phyloP scores from a whole-genome alignment of 2,797 vertebrate genomes.

The Apogon hyalosoma region DNA sequence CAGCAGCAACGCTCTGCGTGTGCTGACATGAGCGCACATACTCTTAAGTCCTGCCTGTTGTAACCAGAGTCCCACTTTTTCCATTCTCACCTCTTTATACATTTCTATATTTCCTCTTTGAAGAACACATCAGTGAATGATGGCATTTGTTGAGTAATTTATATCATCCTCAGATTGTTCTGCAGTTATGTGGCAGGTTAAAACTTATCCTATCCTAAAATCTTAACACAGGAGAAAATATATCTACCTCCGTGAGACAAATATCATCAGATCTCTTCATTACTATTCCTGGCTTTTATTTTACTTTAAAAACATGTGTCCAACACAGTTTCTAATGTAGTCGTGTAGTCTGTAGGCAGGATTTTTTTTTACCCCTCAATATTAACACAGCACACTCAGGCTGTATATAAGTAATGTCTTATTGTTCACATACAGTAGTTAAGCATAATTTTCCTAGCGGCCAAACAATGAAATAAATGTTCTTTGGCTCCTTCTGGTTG shows the following conservation, averaged over 20 bases:
- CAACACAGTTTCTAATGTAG: neutral
- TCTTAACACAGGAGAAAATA: slow-evolving; percentile 4
- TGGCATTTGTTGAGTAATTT: slow-evolving; percentile 17
- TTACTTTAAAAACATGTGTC: neutral
- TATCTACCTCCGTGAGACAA: neutral
- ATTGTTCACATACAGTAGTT: neutral
- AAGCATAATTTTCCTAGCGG: neutral
- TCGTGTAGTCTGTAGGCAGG: too few relatives aligned
- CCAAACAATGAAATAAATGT: neutral
- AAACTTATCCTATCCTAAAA: neutral
- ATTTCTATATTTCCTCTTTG: neutral
- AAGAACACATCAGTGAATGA: neutral
- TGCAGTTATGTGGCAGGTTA: neutral
- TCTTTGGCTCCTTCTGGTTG: neutral
- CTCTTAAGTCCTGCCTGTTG: slow-evolving; percentile 56
- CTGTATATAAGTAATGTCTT: too few relatives aligned
- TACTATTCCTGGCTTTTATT: neutral
- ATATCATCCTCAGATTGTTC: neutral
- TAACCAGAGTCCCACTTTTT: slow-evolving; percentile 63
- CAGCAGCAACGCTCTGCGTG: slow-evolving; percentile 67
- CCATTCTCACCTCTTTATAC: slow-evolving; percentile 47
- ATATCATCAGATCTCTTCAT: neutral
- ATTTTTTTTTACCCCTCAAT: too few relatives aligned
- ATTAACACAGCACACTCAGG: too few relatives aligned
- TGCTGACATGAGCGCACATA: slow-evolving; percentile 78